Percentiles rank a stretch among this genome's conserved stretches.
phyloP scores from a whole-genome alignment of 2,797 vertebrate genomes.

The Cephalopachus bancanus region DNA sequence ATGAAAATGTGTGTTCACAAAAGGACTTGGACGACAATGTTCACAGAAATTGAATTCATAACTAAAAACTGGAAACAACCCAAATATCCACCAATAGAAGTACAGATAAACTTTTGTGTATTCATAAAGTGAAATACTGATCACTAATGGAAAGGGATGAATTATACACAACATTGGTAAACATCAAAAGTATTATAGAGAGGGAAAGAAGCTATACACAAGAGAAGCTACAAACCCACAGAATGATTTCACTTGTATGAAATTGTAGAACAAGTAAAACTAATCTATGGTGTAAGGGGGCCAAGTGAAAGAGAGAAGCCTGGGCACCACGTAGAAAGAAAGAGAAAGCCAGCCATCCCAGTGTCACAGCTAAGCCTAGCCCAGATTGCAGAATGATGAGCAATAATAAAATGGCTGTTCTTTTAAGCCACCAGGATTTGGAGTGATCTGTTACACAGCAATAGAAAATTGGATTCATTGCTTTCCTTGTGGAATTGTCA shows the following conservation, averaged over 20 bases:
- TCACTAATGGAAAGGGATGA: neutral
- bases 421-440: neutral
- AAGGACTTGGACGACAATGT: neutral
- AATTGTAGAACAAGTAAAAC: neutral
- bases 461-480: neutral
- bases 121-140: neutral
- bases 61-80: neutral
- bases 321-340: neutral
- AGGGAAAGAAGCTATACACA: neutral
- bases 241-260: neutral
- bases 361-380: neutral
- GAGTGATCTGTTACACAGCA: neutral
- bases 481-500: neutral
- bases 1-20: slow-evolving; percentile 3
- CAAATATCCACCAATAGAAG: neutral
- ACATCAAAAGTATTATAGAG: neutral
- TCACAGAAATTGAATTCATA: neutral
- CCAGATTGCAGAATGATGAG: neutral
- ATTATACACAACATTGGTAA: neutral
- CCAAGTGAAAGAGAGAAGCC: neutral
- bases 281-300: neutral
- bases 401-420: neutral
- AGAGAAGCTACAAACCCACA: neutral
- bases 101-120: neutral
- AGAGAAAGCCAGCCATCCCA: neutral